Base-by-base conservation (phyloP, 2,888 invertebrate species). In the Limnephilus lunatus region DNA sequence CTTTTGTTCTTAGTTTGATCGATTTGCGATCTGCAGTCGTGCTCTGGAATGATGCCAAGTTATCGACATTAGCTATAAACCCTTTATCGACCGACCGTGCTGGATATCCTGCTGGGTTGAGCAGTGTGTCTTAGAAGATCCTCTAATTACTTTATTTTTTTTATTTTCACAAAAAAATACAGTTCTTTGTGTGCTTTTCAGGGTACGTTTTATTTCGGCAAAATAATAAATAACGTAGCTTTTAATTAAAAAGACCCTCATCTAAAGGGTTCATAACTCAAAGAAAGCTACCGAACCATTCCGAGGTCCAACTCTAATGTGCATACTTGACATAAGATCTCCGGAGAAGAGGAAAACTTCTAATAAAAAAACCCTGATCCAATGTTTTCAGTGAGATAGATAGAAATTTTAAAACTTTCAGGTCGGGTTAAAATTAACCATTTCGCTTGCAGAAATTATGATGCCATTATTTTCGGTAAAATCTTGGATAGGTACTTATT, bases 181-280 rank as follows among this genome's bases (percentile, higher is more conserved):
- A 4, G 35, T 39, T 48, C 30, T 12, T n/a, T 44, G 35, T 86
- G 12, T 86, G 35, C 31, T 80, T 81, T 89, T 89, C n/a, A 15
- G 35, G 4, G 30, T 35, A 80, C 19, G 39, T 80, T 88, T 39
- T 53, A 86, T 86, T 87, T 87, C 53, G 83, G 48, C 53, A 68
- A 39, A 89, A 89, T 80, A 89, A 89, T 89, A 89, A 89, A 89
- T 89, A 80, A 89, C 35, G 88, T 89, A 81, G 80, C 80, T 89
- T 89, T 89, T 89, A 89, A 89, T 89, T 89, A 89, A 89, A 89
- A 89, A 89, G 81, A 89, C 88, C 88, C 88, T 89, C 35, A 81
- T 89, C 88, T 81, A 39, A 81, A 89, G 88, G 81, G 88, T 80
- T 80, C 88, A 89, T 89, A 89, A 89, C 80, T 89, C 80, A 44